A percentile compares a stretch with the other conserved stretches of the same genome.
Evolutionary conservation across 2,797 vertebrate species (phyloP).

Genomic region (Cichlasoma orientale): DNA sequence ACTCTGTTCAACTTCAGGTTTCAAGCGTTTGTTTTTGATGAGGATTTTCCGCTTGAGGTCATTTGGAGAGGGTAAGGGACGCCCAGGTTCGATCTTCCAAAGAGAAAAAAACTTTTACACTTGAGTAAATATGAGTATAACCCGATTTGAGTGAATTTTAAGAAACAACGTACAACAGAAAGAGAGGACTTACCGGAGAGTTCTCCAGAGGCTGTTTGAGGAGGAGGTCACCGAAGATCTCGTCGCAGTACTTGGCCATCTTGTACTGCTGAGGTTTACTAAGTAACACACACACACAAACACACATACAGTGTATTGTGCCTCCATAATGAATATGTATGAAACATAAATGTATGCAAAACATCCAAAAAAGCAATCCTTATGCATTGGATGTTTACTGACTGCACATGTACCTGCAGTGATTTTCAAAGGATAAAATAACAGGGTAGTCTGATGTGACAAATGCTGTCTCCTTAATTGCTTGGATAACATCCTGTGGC

Average conservation of each 20-base stretch:
- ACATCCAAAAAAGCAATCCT: not conserved
- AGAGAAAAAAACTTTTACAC: not conserved
- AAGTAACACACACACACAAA: conserved; percentile 31
- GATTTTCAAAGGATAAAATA: conserved; percentile 98
- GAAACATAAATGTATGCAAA: not conserved
- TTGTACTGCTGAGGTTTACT: conserved; percentile 99
- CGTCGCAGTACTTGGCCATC: conserved; percentile 99
- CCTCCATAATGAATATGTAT: not conserved
- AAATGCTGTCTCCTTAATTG: conserved; percentile 97
- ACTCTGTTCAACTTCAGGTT: conserved; percentile 99
- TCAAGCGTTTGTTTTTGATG: conserved; percentile 98
- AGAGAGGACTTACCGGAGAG: conserved; percentile 82
- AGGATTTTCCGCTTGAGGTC: conserved; percentile 98
- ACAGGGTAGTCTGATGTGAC: conserved; percentile 95
- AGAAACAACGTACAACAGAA: not conserved
- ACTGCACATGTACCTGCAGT: conserved; percentile 88
- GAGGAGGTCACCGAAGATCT: conserved; percentile 94
- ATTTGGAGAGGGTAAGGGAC: conserved; percentile 90
- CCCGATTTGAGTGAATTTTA: not conserved
- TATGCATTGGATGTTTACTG: not conserved
- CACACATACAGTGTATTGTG: not conserved
- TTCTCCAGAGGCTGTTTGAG: conserved; percentile 92
- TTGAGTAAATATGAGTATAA: not conserved
- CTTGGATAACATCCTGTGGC: conserved; percentile 94
- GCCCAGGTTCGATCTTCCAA: conserved; percentile 89